Evolutionary conservation across 2,113 vertebrate genomes (phyloP), one percentile per base, ranked within the genome.

Genomic region (Triplophysa rosa): DNA sequence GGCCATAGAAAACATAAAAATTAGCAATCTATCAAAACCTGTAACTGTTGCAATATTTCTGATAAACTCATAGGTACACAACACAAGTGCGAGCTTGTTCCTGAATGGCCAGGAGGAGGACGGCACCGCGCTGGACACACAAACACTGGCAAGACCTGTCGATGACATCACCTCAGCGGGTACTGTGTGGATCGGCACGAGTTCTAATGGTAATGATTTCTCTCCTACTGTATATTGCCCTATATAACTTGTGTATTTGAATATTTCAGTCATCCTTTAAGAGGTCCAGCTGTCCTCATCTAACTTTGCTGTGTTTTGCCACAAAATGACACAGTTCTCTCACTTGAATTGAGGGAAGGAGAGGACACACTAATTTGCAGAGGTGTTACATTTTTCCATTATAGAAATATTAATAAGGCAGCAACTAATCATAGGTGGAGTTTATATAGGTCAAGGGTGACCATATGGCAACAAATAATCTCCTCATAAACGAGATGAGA

Each of bases 41-140:
- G 1, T 21, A 58, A n/a, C 54, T 58, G 29, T 52, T 62, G 33
- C 26, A 12, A 16, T 37, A 0, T 42, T 59, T 82, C 7, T 86
- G 24, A 80, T 86, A 83, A 56, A 70, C 83, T 87, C 89, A 2
- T 84, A 99, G 96, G 93, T 96, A 1, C 90, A 97, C 80, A 90
- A 91, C 59, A 93, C 85, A 77, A 93, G 86, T 82, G 88, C 91
- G 86, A 96, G 92, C 90, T 93, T 98, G 73, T 98, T 98, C 84
- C 82, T 98, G 84, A 90, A 98, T 86, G 96, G 96, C 3, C 89
- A 95, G 67, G 95, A 99, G 88, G 93, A 95, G 62, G 94, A 96
- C 77, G 89, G 88, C 33, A 94, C 91, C 47, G 89, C 95, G 42
- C 96, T 96, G 87, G 93, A 94, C 85, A 87, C 93, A 61, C 93